Evolutionary conservation across 2,113 vertebrate genomes (phyloP), one percentile per base, ranked within the genome.

Genomic region (Proterorhinus semilunaris): DNA sequence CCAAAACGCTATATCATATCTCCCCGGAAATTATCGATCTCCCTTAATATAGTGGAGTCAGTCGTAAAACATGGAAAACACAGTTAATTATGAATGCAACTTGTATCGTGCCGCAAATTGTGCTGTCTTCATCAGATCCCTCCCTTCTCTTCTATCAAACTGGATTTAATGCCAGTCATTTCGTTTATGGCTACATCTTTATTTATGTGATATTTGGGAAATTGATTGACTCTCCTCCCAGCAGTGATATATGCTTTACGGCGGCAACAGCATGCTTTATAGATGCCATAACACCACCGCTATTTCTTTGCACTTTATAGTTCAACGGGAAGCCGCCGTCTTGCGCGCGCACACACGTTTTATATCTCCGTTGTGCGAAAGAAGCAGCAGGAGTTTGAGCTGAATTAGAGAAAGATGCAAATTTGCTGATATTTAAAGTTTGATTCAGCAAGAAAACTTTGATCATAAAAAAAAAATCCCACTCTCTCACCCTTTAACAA

Each of bases 181-280:
- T 76, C 53, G 21, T 88, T 87, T 89, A 88, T 70, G 78, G 65
- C 80, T 63, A 51, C 86, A 75, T 82, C 71, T 83, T 87, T 85
- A 87, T 90, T 89, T 83, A 87, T 84, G 83, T 62, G 71, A 81
- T 84, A 79, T 90, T 85, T 85, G 47, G 42, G 77, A 84, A 80
- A 78, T 68, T 71, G 72, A 83, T 86, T 85, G 87, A 89, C 79
- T 86, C 81, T 67, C 21, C 74, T 74, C 79, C 74, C 79, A n/a
- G 69, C 64, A 58, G 81, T 91, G 88, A 89, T 86, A 64, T 88
- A 86, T 79, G 82, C 59, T 83, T 85, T 85, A 88, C 82, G 79
- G 86, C 84, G 75, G 76, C 77, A 74, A 72, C 84, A 67, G 83
- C 73, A n/a, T 79, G 79, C 76, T 91, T 91, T 91, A 91, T 90